A percentile compares a stretch with the other conserved stretches of the same genome.
Conservation (phyloP, 2,113 vertebrate species). For the Ammodramus savannarum region DNA sequence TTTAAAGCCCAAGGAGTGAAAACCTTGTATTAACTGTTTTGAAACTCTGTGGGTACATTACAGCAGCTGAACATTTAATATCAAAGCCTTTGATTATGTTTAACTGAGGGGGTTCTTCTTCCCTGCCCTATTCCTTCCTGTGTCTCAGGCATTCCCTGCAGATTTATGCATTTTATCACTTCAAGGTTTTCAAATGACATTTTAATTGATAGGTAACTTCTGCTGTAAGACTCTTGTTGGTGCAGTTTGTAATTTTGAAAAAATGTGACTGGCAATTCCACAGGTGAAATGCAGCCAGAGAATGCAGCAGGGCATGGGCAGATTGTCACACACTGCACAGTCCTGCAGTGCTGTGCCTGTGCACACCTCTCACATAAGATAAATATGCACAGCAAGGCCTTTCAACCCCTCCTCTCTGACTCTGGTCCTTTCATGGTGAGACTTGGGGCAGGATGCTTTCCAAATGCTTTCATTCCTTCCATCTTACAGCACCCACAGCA, state of each 20-base stretch:
- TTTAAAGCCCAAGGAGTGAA: slow-evolving; percentile 13
- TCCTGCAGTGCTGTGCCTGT: rapidly evolving
- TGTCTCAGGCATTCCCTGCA: neutral
- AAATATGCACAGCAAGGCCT: neutral
- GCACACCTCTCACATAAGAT: neutral
- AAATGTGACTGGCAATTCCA: neutral
- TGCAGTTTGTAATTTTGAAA: neutral
- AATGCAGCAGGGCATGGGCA: neutral
- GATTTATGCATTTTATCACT: slow-evolving; percentile 19
- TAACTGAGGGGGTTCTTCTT: slow-evolving; percentile 20
- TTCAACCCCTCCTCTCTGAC: neutral
- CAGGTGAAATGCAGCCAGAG: neutral
- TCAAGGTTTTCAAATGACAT: neutral
- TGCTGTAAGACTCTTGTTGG: neutral
- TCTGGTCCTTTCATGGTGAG: neutral
- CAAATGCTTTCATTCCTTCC: neutral
- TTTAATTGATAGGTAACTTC: slow-evolving; percentile 10
- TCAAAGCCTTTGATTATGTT: slow-evolving; percentile 29
- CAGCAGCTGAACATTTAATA: slow-evolving; percentile 24
- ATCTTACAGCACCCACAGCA: neutral
- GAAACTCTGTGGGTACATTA: slow-evolving; percentile 8
- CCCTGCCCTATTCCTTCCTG: neutral
- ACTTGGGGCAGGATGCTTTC: neutral
- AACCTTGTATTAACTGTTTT: slow-evolving; percentile 10
- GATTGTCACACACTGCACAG: neutral